Evolutionary conservation across 1,140 invertebrate genomes (phyloP), one percentile per base, ranked within the genome.

Genomic region (Delia radicum): DNA sequence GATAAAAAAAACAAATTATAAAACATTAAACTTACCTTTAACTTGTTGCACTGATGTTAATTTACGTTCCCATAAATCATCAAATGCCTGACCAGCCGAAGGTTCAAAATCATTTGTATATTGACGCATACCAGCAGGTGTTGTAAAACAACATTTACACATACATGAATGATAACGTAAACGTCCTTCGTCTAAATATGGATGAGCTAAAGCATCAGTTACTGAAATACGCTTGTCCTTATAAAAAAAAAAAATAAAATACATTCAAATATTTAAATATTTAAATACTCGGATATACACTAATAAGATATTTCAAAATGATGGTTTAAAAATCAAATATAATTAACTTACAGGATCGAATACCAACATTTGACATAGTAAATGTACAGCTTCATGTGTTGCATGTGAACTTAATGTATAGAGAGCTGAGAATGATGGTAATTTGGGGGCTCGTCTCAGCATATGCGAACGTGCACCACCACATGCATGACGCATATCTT

Each of bases 111-210:
- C 96, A 31, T 91, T 89, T 74, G 94, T 95, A 88, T 97, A 99
- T 86, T 96, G 94, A 76, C 97, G 89, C 77, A 89, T 89, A 18
- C 91, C 91, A 77, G 90, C 90, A 37, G 91, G 90, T 75, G 91
- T 92, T 79, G 91, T 94, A 85, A 93, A 95, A 88, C 98, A 99
- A 87, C 98, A 99, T 82, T 94, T 94, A 89, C 98, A 99, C 98
- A 99, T 99, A 87, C 98, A 99, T 55, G 98, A 99, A 88, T 99
- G 98, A 88, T 99, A 99, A 80, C 98, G 91, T 78, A 99, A 90
- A 79, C 98, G 91, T 67, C 98, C 98, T 87, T 99, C 98, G 83
- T 99, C 97, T 75, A 99, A 89, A 88, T 99, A 99, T 13, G 96
- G 96, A 90, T 99, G 97, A 75, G 94, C 93, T 78, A 99, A 89